Evolutionary conservation across 2,113 vertebrate genomes (phyloP), one percentile per base, ranked within the genome.

Genomic region (Aptenodytes forsteri): DNA sequence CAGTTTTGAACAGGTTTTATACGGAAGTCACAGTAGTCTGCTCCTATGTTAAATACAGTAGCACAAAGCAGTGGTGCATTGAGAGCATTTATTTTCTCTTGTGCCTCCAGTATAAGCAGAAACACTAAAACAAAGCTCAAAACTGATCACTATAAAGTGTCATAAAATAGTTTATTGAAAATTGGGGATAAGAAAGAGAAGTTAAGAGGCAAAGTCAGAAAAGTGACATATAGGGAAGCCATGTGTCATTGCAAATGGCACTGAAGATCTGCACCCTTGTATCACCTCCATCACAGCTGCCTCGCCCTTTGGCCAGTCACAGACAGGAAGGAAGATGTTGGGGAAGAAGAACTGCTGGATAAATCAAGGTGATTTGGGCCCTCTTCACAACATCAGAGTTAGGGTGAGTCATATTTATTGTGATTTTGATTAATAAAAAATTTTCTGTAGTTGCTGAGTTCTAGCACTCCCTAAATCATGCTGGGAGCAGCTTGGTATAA

Each of bases 201-300:
- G 15, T 13, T 44, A 66, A 61, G 16, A 21, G 11, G 8, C 4
- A 70, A 69, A 80, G 16, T 47, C 46, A 82, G 46, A 62, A 36
- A 78, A 71, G 19, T 34, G 12, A 29, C 0, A 0, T 25, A 13
- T 5, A 29, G 10, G 20, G 16, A 26, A 79, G 44, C 6, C 36
- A 15, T 4, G 16, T 20, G 8, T 20, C 56, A 42, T 34, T 54
- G 38, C 15, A 86, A 75, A 64, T 11, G 30, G 7, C n/a, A 86
- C 29, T 16, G 26, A 49, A 83, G 52, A 54, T 22, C 14, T 16
- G 7, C 25, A 62, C 4, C 1, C 4, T 44, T 13, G 2, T 34
- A 13, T 40, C 32, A 12, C 2, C 1, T 14, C 9, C 3, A 0
- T 21, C 49, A 46, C 3, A 0, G 2, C 19, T 49, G 22, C 8